Conservation (phyloP, 2,113 vertebrate species). For the Tor tambroides region DNA sequence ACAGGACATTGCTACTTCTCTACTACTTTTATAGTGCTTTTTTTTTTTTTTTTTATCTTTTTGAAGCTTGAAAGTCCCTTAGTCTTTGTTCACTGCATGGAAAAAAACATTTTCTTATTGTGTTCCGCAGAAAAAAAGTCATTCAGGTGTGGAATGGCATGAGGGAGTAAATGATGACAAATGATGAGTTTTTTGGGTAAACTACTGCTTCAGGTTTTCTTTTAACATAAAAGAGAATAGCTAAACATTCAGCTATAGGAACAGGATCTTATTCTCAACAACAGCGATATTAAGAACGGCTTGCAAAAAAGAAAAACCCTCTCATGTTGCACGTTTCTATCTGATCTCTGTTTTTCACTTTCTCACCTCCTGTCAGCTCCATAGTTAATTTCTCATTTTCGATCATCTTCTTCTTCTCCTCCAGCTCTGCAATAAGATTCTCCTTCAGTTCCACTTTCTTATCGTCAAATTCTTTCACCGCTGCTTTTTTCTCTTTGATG, state of each 20-base stretch:
- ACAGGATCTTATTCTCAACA: neutral
- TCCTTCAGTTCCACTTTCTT: constrained; percentile 99
- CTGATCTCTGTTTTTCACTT: constrained; percentile 42
- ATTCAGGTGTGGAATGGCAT: neutral
- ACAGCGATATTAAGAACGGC: neutral
- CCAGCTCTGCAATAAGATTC: constrained; percentile 93
- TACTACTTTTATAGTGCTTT: neutral
- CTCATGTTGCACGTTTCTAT: constrained; percentile 6
- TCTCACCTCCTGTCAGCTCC: constrained; percentile 95
- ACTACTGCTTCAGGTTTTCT: neutral
- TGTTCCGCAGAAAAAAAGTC: neutral
- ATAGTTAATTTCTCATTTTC: constrained; percentile 98
- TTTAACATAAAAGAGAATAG: neutral
- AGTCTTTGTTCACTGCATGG: neutral
- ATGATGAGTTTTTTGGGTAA: neutral
- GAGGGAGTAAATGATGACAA: neutral
- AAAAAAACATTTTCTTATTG: neutral
- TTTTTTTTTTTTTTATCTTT: neutral
- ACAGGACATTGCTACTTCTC: neutral
- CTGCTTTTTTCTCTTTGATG: constrained; percentile 97
- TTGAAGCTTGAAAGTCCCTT: neutral
- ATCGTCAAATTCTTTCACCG: constrained; percentile 98
- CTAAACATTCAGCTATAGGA: neutral
- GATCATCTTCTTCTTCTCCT: constrained; percentile 99
- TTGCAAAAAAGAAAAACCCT: neutral